phyloP scores from a whole-genome alignment of 2,797 vertebrate species.

The Naso thynnoides region DNA sequence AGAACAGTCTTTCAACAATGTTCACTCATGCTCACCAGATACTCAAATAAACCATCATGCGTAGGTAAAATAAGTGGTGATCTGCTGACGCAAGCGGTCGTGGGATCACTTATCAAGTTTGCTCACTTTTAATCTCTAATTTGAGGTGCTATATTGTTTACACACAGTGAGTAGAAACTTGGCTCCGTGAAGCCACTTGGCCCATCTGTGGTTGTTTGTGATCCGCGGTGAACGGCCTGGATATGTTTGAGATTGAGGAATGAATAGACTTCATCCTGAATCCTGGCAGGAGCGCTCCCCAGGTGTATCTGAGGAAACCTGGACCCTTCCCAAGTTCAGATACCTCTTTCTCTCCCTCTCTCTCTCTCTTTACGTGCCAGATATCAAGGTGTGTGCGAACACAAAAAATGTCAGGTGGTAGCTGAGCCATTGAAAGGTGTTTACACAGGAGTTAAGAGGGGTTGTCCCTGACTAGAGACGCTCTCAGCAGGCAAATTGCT shows the following conservation, averaged over 20 bases:
- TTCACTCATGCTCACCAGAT: constrained; percentile 14
- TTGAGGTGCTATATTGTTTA: constrained; percentile 56
- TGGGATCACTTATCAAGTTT: constrained; percentile 36
- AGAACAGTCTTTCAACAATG: background rate
- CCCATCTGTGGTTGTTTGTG: constrained; percentile 67
- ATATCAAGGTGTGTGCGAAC: constrained; percentile 70
- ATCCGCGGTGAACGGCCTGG: constrained; percentile 62
- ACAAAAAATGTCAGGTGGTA: constrained; percentile 68
- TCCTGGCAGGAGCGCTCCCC: constrained; percentile 71
- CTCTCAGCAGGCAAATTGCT: constrained; percentile 47
- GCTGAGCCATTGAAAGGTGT: constrained; percentile 68
- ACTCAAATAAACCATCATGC: background rate
- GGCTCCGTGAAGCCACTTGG: constrained; percentile 55
- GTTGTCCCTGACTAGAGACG: constrained; percentile 57
- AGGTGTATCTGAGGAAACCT: constrained; percentile 79
- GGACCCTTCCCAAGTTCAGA: constrained; percentile 75
- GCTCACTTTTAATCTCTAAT: constrained; percentile 56
- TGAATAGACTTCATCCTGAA: constrained; percentile 73
- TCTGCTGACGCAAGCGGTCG: constrained; percentile 25
- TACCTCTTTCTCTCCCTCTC: constrained; percentile 60
- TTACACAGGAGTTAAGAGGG: constrained; percentile 69
- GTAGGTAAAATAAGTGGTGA: constrained; percentile 22
- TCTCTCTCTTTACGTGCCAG: constrained; percentile 62
- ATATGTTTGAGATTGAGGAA: constrained; percentile 68
- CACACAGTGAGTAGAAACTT: constrained; percentile 75